Evolutionary conservation across 2,888 invertebrate genomes (phyloP).

Genomic region (Plemyria rubiginata): DNA sequence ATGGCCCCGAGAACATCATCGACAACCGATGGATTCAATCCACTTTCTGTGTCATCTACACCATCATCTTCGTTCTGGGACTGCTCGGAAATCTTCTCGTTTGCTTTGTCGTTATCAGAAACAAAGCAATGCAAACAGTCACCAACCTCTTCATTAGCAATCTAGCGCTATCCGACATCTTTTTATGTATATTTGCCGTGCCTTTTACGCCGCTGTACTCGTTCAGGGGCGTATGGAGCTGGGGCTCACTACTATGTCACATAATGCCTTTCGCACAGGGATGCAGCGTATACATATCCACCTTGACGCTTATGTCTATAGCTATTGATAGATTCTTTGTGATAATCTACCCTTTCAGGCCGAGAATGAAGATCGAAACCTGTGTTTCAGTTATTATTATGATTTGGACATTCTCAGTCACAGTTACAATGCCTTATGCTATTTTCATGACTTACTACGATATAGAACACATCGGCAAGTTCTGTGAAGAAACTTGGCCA

Average conservation of each 20-base stretch:
- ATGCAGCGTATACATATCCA: slow-evolving; percentile 98
- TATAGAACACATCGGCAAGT: slow-evolving; percentile 73
- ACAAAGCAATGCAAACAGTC: slow-evolving; percentile 98
- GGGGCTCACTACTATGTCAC: slow-evolving; percentile 96
- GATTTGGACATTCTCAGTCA: slow-evolving; percentile 95
- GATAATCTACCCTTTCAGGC: slow-evolving; percentile 97
- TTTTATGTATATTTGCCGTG: slow-evolving; percentile 96
- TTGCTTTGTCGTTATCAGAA: slow-evolving; percentile 96
- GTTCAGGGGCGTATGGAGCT: slow-evolving; percentile 96
- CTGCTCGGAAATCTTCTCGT: slow-evolving; percentile 96
- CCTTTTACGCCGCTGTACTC: slow-evolving; percentile 98
- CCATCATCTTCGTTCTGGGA: slow-evolving; percentile 94
- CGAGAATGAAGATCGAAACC: slow-evolving; percentile 94
- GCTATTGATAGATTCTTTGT: slow-evolving; percentile 99
- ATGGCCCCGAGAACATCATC: slow-evolving; percentile 81
- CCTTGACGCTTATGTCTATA: slow-evolving; percentile 97
- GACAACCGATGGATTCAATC: slow-evolving; percentile 88
- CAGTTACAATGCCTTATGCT: slow-evolving; percentile 96
- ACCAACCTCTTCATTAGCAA: slow-evolving; percentile 99
- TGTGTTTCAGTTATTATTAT: slow-evolving; percentile 93
- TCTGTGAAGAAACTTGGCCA: slow-evolving; percentile 97
- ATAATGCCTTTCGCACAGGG: slow-evolving; percentile 97
- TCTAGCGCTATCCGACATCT: slow-evolving; percentile 96
- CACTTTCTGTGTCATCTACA: slow-evolving; percentile 90
- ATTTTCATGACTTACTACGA: slow-evolving; percentile 90